Base-by-base conservation (phyloP, 2,888 invertebrate species). In the Pardosa pseudoannulata region DNA sequence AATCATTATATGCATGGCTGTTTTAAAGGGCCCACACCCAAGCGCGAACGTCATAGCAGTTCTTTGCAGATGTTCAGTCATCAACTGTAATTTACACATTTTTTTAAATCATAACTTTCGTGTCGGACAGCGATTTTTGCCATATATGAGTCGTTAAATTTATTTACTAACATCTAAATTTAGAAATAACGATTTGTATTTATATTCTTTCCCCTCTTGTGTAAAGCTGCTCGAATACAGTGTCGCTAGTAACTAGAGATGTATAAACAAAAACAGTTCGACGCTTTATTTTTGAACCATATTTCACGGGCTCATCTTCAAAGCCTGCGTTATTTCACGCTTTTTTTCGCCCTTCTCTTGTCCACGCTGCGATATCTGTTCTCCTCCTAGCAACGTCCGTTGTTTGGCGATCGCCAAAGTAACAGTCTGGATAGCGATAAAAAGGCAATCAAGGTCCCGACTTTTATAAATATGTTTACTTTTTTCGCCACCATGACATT, bases 381-480 rank as follows among this genome's bases (percentile, higher is more conserved):
- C 9, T 36, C 5, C 9, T 9, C 36, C 6, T 36, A 9, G 36
- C 36, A 36, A 5, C 9, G 9, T 46, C 16, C 7, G 36, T 7
- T 23, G 11, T 11, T 83, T 78, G 83, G 83, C 83, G 83, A 78
- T 31, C 83, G 83, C 83, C 83, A 83, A 83, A 67, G 16, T 68
- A 79, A 72, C 83, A 78, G 73, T 76, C 70, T 73, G 83, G 32
- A 41, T 50, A 73, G 83, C 76, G 83, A 85, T 85, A 85, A 82
- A 81, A 85, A 50, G 78, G 83, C 78, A 73, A 85, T 85, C 83
- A 79, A 56, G 83, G 11, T 46, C 73, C 62, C 83, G 76, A 83
- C 65, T 78, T n/a, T 85, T 73, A 85, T 85, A 85, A 85, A 85
- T 85, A 85, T 85, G 83, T 85, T 85, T 85, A 73, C 83, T 85